Percentiles rank a stretch among this genome's conserved stretches.
Conservation (phyloP, 2,113 vertebrate genomes). For the Onychostoma macrolepis region DNA sequence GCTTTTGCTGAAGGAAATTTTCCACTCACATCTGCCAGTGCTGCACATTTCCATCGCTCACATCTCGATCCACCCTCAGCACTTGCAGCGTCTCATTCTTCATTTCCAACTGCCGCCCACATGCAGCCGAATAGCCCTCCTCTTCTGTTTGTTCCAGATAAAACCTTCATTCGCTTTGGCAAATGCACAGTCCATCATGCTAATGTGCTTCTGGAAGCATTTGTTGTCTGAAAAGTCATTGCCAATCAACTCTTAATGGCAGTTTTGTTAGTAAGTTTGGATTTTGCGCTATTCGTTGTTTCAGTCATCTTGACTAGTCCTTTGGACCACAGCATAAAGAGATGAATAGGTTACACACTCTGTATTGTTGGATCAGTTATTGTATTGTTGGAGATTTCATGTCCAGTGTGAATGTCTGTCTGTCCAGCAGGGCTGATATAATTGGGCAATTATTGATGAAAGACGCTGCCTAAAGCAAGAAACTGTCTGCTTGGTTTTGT, state of each 20-base stretch:
- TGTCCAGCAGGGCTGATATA: not conserved
- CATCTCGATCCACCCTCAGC: not conserved
- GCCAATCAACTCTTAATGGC: constrained; percentile 51
- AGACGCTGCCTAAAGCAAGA: not conserved
- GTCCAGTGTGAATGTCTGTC: not conserved
- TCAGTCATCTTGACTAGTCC: not conserved
- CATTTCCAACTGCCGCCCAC: constrained; percentile 3
- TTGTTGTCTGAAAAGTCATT: constrained; percentile 41
- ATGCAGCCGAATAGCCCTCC: constrained; percentile 4
- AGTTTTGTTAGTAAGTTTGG: constrained; percentile 48
- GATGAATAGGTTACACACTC: not conserved
- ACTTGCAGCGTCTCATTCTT: not conserved
- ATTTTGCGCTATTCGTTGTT: not conserved
- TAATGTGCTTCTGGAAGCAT: constrained; percentile 14
- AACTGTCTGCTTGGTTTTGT: not conserved
- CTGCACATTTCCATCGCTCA: not conserved
- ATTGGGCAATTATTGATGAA: not conserved
- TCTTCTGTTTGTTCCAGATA: not conserved
- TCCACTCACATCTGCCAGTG: not conserved
- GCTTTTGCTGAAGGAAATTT: constrained; percentile 8
- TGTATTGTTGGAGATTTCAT: not conserved
- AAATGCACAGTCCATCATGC: constrained; percentile 26
- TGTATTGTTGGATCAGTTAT: not conserved
- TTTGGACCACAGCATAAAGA: not conserved
- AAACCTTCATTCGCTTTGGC: constrained; percentile 5